phyloP scores from a whole-genome alignment of 2,888 invertebrate species.

The Timema cristinae region DNA sequence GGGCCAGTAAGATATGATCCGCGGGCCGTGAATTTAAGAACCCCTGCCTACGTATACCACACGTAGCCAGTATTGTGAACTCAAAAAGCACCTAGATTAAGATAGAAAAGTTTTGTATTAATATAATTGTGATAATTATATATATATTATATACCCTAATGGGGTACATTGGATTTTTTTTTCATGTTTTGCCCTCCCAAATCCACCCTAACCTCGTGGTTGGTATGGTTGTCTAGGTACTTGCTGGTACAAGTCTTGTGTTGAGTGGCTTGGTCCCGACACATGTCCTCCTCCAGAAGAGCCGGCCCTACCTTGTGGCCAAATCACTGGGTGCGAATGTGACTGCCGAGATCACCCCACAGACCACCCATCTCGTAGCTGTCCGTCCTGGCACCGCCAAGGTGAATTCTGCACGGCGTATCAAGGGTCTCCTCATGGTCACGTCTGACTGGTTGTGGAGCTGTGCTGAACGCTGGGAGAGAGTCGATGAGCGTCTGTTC shows the following conservation, averaged over 20 bases:
- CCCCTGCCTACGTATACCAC: no score
- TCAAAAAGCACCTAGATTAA: no score
- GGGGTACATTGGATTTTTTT: no score
- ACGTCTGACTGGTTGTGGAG: constrained; percentile 94
- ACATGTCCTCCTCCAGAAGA: constrained; percentile 77
- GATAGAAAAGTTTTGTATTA: no score
- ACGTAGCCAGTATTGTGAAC: no score
- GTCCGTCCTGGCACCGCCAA: constrained; percentile 72
- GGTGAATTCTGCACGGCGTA: constrained; percentile 44
- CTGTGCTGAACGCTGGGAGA: constrained; percentile 92
- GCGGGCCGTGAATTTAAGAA: no score
- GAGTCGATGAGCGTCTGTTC: constrained; percentile 71
- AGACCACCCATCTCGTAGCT: constrained; percentile 93
- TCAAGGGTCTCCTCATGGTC: constrained; percentile 63
- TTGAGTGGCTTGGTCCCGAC: constrained; percentile 94
- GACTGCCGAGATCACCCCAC: constrained; percentile 58
- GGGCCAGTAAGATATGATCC: no score
- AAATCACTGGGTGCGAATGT: constrained; percentile 80
- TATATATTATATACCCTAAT: no score
- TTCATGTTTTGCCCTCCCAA: no score
- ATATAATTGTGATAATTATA: no score
- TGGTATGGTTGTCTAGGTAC: constrained; percentile 46
- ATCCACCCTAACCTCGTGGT: no score
- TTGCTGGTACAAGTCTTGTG: constrained; percentile 75
- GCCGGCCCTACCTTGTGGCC: constrained; percentile 81